Evolutionary conservation across 2,797 vertebrate genomes (phyloP), one percentile per base, ranked within the genome.

Genomic region (Dromococcyx pavoninus): DNA sequence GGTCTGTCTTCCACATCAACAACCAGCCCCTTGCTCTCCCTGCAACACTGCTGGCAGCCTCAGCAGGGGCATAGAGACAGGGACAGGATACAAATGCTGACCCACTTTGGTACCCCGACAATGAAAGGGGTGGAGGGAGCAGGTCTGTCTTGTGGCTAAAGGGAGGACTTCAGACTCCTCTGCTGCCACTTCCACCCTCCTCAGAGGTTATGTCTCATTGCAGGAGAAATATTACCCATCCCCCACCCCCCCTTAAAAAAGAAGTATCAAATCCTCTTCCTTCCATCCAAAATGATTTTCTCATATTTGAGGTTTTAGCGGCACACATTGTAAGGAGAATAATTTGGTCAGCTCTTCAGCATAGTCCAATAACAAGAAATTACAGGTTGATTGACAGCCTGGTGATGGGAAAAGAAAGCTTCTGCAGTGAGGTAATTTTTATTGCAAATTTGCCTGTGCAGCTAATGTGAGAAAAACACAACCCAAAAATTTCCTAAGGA

Each of bases 371-470:
- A 86, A 22, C 32, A 87, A 91, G 83, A 94, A 95, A 94, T 93
- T 87, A 85, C 57, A 87, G 75, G 53, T 50, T 94, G 94, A 95
- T 8, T 93, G 95, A 94, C 89, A 91, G 89, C 64, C 79, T 50
- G 61, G 74, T 85, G 88, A 94, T 91, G 71, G 76, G 53, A 71
- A 95, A 94, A 72, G 87, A 64, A 3, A 4, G 89, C 48, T 57
- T 91, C 89, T 84, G 73, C 62, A 84, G 77, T 25, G 6, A 95
- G 96, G 86, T 77, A 7, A 17, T 79, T 93, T 96, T 94, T 94
- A 90, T 72, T 94, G 86, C 80, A 96, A 89, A 87, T 94, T 93
- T 91, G 82, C 54, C 71, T 67, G 67, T 85, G 77, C 64, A 86
- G 77, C 54, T 91, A 84, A 91, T 77, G 67, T 1, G 30, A 89